Base-by-base conservation (phyloP, 2,113 vertebrate species). In the Corydoras sp. region DNA sequence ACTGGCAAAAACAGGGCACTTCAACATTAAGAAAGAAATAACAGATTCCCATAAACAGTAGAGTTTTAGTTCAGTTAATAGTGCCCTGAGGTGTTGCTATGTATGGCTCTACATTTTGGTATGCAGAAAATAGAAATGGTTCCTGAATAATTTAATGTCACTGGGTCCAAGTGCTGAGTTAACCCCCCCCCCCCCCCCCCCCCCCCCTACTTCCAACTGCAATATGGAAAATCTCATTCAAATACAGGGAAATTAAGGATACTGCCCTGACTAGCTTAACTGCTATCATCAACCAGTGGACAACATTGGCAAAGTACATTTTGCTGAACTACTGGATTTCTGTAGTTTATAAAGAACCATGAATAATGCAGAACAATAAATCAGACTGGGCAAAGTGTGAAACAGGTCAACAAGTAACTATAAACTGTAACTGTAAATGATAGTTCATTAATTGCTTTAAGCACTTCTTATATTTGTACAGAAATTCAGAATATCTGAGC, bases 191-290 rank as follows among this genome's bases (percentile, higher is more conserved):
- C 18, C n/a, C 15, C 69, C n/a, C n/a, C n/a, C n/a, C 12, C 49
- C 31, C 50, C 29, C 49, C 59, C 74, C 18, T 2, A 24, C 18
- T 69, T 70, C 73, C 66, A 69, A 68, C 66, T 69, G 71, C 69
- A 18, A 54, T 71, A 80, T 80, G 78, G 73, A 82, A 82, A 82
- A 77, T 73, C 73, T 73, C 80, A 78, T 79, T 78, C 78, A 82
- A 82, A 82, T 80, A 56, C 75, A 82, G 68, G 73, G 64, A 80
- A 80, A 82, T 81, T 35, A 79, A 56, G 59, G n/a, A 55, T 65
- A 59, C 71, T 73, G 50, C 50, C 65, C 62, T 56, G 58, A 62
- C 71, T 62, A 48, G 15, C 32, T 53, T 51, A 56, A 11, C 73
- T 55, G 76, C 32, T 62, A n/a, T 48, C 68, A 18, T 55, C 14